Evolutionary conservation across 2,888 invertebrate species (phyloP).

Genomic region (Chouioia cunea): DNA sequence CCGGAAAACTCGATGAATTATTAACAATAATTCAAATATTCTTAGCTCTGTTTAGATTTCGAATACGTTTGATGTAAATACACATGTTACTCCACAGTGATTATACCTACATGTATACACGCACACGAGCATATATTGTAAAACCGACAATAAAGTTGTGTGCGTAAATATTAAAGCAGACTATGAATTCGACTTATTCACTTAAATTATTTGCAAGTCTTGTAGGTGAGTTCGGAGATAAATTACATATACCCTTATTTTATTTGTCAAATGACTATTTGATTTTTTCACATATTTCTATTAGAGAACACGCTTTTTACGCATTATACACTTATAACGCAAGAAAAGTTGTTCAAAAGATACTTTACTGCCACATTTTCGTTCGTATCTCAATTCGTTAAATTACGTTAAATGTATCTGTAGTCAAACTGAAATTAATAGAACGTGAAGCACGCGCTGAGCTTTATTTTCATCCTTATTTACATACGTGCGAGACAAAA

Average conservation of each 20-base stretch:
- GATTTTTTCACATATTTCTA: background rate
- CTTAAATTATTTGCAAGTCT: conserved; percentile 51
- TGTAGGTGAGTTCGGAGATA: conserved; percentile 60
- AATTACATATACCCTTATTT: conserved; percentile 49
- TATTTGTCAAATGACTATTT: background rate
- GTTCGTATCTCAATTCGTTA: too few species aligned
- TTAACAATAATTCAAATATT: background rate
- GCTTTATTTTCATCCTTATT: too few species aligned
- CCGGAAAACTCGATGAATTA: background rate
- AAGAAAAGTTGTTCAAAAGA: background rate
- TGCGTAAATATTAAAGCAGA: conserved; percentile 44
- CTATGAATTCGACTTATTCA: conserved; percentile 44
- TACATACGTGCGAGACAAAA: too few species aligned
- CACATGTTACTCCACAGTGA: conserved; percentile 35
- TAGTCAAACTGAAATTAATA: too few species aligned
- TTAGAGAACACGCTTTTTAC: conserved; percentile 53
- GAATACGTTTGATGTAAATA: conserved; percentile 39
- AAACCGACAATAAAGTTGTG: conserved; percentile 59
- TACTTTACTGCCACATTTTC: background rate
- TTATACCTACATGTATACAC: background rate
- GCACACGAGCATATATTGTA: too few species aligned
- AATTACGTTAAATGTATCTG: too few species aligned
- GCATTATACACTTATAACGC: too few species aligned
- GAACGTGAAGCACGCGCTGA: too few species aligned
- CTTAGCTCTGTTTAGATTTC: conserved; percentile 58